phyloP scores from a whole-genome alignment of 1,140 invertebrate genomes.

The Caenorhabditis brenneri region DNA sequence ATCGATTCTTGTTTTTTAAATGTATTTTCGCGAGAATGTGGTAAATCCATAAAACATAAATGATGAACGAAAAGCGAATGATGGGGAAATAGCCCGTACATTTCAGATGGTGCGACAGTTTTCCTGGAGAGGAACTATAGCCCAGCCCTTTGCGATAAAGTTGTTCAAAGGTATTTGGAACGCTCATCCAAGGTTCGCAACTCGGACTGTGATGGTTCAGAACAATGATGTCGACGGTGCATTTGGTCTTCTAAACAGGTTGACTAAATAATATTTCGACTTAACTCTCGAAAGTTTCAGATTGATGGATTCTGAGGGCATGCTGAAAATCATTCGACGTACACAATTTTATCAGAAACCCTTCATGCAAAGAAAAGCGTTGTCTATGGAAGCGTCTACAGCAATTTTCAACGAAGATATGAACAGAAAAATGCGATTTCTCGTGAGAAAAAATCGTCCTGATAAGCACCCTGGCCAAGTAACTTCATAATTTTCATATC shows the following conservation, averaged over 20 bases:
- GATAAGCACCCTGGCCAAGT: slow-evolving; percentile 82
- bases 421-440: slow-evolving; percentile 87
- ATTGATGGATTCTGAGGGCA: slow-evolving; percentile 83
- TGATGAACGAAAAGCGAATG: neutral
- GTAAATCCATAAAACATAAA: slow-evolving; percentile 27
- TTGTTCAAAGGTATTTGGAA: slow-evolving; percentile 60
- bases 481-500: slow-evolving; percentile 49
- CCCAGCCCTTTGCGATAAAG: slow-evolving; percentile 56
- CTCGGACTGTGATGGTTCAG: slow-evolving; percentile 86
- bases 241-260: slow-evolving; percentile 79
- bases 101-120: slow-evolving; percentile 62
- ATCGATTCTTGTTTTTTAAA: slow-evolving; percentile 29
- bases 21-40: neutral
- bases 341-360: slow-evolving; percentile 90
- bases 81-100: slow-evolving; percentile 50
- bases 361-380: slow-evolving; percentile 80
- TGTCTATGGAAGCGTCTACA: slow-evolving; percentile 90
- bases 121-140: slow-evolving; percentile 51
- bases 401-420: slow-evolving; percentile 94
- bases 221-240: slow-evolving; percentile 87
- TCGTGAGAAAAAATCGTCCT: slow-evolving; percentile 87
- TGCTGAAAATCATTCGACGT: slow-evolving; percentile 83
- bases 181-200: slow-evolving; percentile 81
- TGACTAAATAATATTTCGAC: neutral
- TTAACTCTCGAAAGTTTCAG: slow-evolving; percentile 72